Base-by-base conservation (phyloP, 2,113 vertebrate genomes). In the Menidia beryllina region DNA sequence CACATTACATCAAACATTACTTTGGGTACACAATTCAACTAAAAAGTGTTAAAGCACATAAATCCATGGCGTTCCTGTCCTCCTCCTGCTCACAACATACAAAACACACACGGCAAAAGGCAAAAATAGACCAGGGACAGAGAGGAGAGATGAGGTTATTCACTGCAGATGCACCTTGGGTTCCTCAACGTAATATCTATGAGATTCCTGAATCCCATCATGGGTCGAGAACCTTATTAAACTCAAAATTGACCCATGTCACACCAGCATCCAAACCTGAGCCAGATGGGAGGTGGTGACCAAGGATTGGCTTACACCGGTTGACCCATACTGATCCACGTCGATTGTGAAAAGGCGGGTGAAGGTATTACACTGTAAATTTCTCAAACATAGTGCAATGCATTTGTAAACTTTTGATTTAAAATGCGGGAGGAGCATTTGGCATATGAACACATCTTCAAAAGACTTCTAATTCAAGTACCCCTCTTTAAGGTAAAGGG, bases 181-280 rank as follows among this genome's bases (percentile, higher is more conserved):
- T 9, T 36, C 14, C 27, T 50, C 21, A 12, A 19, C 17, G 36
- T 27, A 63, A 47, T 36, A 63, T 15, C 27, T 7, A 49, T 62
- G 30, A 23, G 7, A 51, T 63, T 38, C 47, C 20, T 24, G 30
- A 36, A 21, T 38, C 30, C 20, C 47, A 23, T 50, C 47, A 4
- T 34, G 8, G 47, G 27, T 20, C 14, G 7, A 27, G 43, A 49
- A 48, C 19, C n/a, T 12, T 27, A 21, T 36, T 47, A 61, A 30
- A 15, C 26, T n/a, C n/a, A 48, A 62, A 30, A 20, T 19, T 48
- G 59, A 48, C 12, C 59, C 12, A 48, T 62, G 43, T 30, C 45
- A 47, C 3, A 48, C 47, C 45, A 62, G 26, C 19, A 1, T 30
- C 26, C 25, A 49, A 62, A 49, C 45, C 12, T 13, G 45, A 5